phyloP scores from a whole-genome alignment of 2,888 invertebrate genomes.

The Patella depressa region DNA sequence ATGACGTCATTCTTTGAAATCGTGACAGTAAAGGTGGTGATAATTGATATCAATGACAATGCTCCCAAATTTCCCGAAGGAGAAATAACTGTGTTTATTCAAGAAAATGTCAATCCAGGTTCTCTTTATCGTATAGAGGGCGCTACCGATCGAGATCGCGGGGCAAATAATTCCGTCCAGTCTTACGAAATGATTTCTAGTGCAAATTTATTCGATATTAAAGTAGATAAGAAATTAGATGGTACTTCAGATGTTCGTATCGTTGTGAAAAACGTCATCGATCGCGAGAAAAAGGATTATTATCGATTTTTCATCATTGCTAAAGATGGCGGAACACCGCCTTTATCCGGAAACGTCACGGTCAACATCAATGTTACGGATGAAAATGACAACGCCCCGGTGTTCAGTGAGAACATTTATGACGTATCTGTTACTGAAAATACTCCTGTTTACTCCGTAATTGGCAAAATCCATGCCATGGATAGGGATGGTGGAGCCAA shows the following conservation, averaged over 20 bases:
- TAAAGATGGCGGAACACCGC: constrained; percentile 50
- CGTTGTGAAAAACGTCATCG: constrained; percentile 44
- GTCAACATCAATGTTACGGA: constrained; percentile 56
- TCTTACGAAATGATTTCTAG: constrained; percentile 37
- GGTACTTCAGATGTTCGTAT: constrained; percentile 48
- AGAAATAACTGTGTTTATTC: constrained; percentile 32
- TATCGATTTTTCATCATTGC: constrained; percentile 53
- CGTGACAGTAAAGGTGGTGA: constrained; percentile 36
- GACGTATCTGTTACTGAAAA: constrained; percentile 54
- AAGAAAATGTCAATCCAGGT: constrained; percentile 35
- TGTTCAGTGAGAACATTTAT: constrained; percentile 50
- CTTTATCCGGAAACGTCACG: constrained; percentile 42
- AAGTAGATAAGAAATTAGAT: constrained; percentile 45
- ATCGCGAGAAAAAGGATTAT: constrained; percentile 48
- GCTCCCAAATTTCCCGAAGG: constrained; percentile 36
- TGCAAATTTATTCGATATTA: constrained; percentile 36
- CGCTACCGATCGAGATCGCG: constrained; percentile 38
- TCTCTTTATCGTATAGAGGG: constrained; percentile 37
- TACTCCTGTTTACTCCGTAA: constrained; percentile 38
- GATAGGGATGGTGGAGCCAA: constrained; percentile 90
- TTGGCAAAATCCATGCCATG: constrained; percentile 79
- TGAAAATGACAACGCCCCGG: constrained; percentile 58
- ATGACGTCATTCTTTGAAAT: constrained; percentile 38
- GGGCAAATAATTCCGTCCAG: constrained; percentile 32
- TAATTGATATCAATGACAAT: constrained; percentile 46